Percentiles rank a stretch among this genome's conserved stretches.
These are phyloP conservation scores for Leptatherina wallacei DNA, from an alignment of 2,797 vertebrate species.

Conservation along the genomic window DNA sequence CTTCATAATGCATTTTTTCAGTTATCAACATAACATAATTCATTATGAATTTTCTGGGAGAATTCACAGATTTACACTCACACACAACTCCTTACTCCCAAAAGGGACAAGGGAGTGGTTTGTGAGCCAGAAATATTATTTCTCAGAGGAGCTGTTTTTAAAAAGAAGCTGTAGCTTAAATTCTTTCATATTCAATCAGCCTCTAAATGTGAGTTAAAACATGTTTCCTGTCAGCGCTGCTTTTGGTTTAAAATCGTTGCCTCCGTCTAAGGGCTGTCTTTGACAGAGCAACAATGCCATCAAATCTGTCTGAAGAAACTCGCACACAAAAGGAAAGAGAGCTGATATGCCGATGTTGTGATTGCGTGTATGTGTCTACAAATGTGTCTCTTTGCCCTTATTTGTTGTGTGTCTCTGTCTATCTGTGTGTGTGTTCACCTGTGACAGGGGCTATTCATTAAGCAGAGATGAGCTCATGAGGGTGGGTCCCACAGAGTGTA, in stretches of 20 bases:
- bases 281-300: conserved; percentile 67
- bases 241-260: conserved; percentile 40
- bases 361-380: conserved; percentile 26
- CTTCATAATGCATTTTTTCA: too few relatives aligned
- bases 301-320: conserved; percentile 57
- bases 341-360: conserved; percentile 39
- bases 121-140: conserved; percentile 17
- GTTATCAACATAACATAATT: not conserved
- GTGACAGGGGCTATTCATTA: conserved; percentile 61
- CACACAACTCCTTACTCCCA: conserved; percentile 13
- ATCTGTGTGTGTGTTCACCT: conserved; percentile 70
- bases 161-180: conserved; percentile 36
- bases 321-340: conserved; percentile 41
- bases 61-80: not conserved
- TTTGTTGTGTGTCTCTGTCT: conserved; percentile 48
- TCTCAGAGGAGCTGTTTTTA: conserved; percentile 26
- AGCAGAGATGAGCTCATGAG: conserved; percentile 72
- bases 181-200: conserved; percentile 27
- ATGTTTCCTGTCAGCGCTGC: conserved; percentile 49
- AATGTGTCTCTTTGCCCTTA: conserved; percentile 32
- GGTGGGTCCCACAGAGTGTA: conserved; percentile 63
- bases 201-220: conserved; percentile 54
- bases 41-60: not conserved
- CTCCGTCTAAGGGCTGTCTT: conserved; percentile 44
- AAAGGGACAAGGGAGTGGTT: conserved; percentile 1